Evolutionary conservation across 2,888 invertebrate genomes (phyloP).

Genomic region (Globia sparganii): DNA sequence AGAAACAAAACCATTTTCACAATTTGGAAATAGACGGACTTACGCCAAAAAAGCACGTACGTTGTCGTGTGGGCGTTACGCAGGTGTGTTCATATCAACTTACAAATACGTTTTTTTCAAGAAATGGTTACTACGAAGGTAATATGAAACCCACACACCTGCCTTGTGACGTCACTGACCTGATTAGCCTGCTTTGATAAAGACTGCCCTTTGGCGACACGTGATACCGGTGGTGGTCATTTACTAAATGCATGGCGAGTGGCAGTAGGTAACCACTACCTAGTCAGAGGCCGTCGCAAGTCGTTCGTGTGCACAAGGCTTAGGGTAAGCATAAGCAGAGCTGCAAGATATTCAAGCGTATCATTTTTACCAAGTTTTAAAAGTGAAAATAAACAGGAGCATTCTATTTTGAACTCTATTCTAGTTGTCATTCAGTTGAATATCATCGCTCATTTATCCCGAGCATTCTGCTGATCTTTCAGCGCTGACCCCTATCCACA

Average conservation of each 20-base stretch:
- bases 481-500: too few species aligned
- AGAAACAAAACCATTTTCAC: neutral
- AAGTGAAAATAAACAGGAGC: too few species aligned
- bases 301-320: too few species aligned
- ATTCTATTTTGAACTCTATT: too few species aligned
- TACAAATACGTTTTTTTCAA: constrained; percentile 10
- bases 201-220: neutral
- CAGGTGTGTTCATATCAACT: constrained; percentile 9
- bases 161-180: neutral
- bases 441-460: too few species aligned
- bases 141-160: neutral
- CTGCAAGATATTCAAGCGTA: too few species aligned
- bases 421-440: too few species aligned
- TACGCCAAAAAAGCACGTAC: constrained; percentile 8
- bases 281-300: too few species aligned
- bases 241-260: neutral
- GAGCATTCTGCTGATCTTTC: too few species aligned
- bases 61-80: neutral
- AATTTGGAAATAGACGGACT: neutral
- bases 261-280: too few species aligned
- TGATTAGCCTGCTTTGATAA: neutral
- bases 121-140: neutral
- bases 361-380: too few species aligned
- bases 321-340: too few species aligned
- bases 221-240: neutral